Evolutionary conservation across 2,113 vertebrate species (phyloP), one percentile per base, ranked within the genome.

Genomic region (Notarius quadriscutis): DNA sequence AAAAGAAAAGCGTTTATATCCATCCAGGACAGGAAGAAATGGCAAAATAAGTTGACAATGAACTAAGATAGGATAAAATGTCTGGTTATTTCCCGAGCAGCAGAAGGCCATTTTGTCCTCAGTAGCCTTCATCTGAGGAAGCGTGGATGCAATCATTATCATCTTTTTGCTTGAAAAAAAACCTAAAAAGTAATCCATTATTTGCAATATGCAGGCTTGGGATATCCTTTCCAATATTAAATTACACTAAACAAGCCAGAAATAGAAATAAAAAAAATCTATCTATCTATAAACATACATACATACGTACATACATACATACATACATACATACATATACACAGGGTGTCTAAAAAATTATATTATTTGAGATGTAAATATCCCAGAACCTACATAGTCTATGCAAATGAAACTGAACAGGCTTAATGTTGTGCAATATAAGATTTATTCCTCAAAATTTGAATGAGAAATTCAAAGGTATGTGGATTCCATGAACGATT

Each of bases 61-160:
- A 81, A 86, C 27, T 22, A 48, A 72, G n/a, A 30, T 58, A n/a
- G 53, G 67, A 82, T 82, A 34, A 53, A 71, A 67, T 50, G 53
- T 34, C 51, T 60, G 78, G 34, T 81, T 86, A 87, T 51, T 87
- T 53, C 10, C 75, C n/a, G 34, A 69, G 62, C 85, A 34, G n/a
- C 84, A 86, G 51, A 63, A 27, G 34, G 51, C 60, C 80, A 88
- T 87, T 89, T 87, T 71, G 65, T 82, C 85, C 67, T 83, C 63
- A 57, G 48, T 75, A 74, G 82, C 85, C 81, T 84, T 86, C 67
- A 81, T 81, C 25, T 27, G 22, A 67, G 15, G 86, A 83, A 57
- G 79, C 79, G 72, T 87, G 75, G 62, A 50, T 60, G 22, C 53
- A 81, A 55, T 67, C 41, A 17, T 74, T 83, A 74, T 67, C 50